Evolutionary conservation across 1,140 invertebrate genomes (phyloP).

Genomic region (Drepana arcuata): DNA sequence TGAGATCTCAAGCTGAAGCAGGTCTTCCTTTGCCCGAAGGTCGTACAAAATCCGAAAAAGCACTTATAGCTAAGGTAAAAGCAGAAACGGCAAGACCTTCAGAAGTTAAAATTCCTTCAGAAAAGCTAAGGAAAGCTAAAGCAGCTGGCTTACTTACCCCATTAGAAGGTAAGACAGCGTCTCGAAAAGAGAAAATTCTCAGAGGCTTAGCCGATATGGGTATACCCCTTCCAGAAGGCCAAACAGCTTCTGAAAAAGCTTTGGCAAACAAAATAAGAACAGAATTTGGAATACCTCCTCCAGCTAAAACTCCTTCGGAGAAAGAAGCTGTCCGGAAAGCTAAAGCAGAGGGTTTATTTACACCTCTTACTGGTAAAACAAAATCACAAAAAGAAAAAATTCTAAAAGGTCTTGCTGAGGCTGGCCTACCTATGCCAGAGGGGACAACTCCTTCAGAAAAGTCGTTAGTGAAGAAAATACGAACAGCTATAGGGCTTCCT

Average conservation of each 20-base stretch:
- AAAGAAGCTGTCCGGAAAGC: slow-evolving; percentile 21
- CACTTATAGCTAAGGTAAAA: slow-evolving; percentile 17
- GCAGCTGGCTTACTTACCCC: slow-evolving; percentile 17
- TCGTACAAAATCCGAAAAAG: slow-evolving; percentile 20
- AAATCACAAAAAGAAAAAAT: slow-evolving; percentile 16
- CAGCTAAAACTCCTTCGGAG: slow-evolving; percentile 16
- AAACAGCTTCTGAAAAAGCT: slow-evolving; percentile 18
- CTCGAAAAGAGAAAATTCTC: too few species aligned
- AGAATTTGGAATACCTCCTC: slow-evolving; percentile 15
- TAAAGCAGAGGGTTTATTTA: slow-evolving; percentile 15
- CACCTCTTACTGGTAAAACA: slow-evolving; percentile 15
- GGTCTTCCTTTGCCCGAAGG: slow-evolving; percentile 17
- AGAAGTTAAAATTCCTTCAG: too few species aligned
- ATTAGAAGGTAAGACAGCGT: slow-evolving; percentile 21
- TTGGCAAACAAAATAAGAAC: too few species aligned
- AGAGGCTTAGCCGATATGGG: too few species aligned
- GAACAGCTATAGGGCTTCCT: slow-evolving; percentile 16
- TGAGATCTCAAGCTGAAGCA: slow-evolving; percentile 12
- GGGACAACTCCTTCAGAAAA: slow-evolving; percentile 17
- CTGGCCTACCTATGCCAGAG: slow-evolving; percentile 16
- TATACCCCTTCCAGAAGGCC: slow-evolving; percentile 4
- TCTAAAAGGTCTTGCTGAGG: slow-evolving; percentile 11
- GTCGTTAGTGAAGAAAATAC: slow-evolving; percentile 15
- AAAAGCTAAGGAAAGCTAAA: slow-evolving; percentile 14
- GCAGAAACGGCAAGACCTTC: slow-evolving; percentile 4